These are phyloP conservation scores for Caenorhabditis wallacei DNA, from an alignment of 2,888 invertebrate species.

Conservation along the genomic window DNA sequence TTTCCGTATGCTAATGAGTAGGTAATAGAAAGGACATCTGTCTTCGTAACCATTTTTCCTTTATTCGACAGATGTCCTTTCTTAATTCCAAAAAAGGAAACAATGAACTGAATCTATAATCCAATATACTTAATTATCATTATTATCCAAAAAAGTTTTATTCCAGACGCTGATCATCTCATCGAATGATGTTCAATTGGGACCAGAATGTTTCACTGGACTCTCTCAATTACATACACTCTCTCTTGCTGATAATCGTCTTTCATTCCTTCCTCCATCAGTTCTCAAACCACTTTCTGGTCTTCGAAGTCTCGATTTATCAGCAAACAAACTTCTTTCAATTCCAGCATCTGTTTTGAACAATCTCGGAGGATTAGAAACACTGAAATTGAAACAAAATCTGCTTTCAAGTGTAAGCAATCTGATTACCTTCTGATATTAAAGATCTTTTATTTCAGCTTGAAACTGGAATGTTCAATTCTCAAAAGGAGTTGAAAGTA, in stretches of 20 bases:
- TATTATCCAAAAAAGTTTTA: conserved; percentile 8
- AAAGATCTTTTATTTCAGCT: conserved; percentile 64
- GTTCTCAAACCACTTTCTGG: conserved; percentile 60
- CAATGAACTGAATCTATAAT: conserved; percentile 17
- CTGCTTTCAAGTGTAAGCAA: conserved; percentile 67
- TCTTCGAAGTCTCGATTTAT: conserved; percentile 62
- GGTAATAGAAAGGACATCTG: conserved; percentile 60
- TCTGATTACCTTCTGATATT: background rate
- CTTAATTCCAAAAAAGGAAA: conserved; percentile 16
- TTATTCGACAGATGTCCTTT: conserved; percentile 40
- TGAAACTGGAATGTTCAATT: conserved; percentile 73
- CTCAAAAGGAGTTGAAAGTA: conserved; percentile 61
- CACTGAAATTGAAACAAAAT: conserved; percentile 61
- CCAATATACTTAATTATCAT: conserved; percentile 9
- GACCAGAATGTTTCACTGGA: conserved; percentile 66
- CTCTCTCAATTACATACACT: conserved; percentile 62
- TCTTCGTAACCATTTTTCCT: conserved; percentile 16
- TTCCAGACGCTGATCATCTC: conserved; percentile 69
- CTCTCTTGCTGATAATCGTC: conserved; percentile 59
- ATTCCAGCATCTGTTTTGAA: conserved; percentile 69
- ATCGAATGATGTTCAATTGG: conserved; percentile 70
- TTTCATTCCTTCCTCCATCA: conserved; percentile 71
- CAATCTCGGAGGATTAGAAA: conserved; percentile 50
- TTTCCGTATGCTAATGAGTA: conserved; percentile 61
- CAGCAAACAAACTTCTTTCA: conserved; percentile 66